Evolutionary conservation across 1,140 invertebrate species (phyloP).

Genomic region (Dryas iulia): DNA sequence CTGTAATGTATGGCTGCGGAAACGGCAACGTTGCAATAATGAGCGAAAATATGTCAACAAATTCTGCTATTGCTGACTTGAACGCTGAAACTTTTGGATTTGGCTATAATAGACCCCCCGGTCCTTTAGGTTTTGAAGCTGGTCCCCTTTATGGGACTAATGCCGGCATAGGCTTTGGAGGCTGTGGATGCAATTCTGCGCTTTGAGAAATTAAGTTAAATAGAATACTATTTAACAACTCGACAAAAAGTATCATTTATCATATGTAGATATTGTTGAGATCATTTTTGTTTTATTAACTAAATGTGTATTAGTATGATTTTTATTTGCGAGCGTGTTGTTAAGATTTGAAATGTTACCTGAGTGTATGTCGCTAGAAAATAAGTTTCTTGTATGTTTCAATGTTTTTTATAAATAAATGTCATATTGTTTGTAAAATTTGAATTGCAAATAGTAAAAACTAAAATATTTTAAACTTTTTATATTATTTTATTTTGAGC

Average conservation of each 20-base stretch:
- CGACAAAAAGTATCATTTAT: too few relatives aligned
- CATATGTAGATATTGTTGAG: too few relatives aligned
- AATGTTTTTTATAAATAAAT: not conserved
- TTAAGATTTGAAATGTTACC: not conserved
- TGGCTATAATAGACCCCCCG: constrained; percentile 6
- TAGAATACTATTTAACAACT: too few relatives aligned
- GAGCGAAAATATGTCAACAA: constrained; percentile 15
- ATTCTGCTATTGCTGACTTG: not conserved
- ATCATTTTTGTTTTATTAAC: not conserved
- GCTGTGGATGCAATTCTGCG: not conserved
- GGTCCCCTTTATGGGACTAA: not conserved
- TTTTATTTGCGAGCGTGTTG: not conserved
- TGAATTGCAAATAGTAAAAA: too few relatives aligned
- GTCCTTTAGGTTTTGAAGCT: constrained; percentile 4
- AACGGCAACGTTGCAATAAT: constrained; percentile 28
- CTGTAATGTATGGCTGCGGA: constrained; percentile 33
- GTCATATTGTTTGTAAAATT: too few relatives aligned
- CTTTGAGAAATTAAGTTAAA: not conserved
- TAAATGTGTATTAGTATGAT: not conserved
- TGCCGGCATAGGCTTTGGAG: not conserved
- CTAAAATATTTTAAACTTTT: too few relatives aligned
- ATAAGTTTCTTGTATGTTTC: not conserved
- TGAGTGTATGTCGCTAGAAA: not conserved
- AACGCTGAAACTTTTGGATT: not conserved
- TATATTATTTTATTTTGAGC: too few relatives aligned